phyloP scores from a whole-genome alignment of 2,888 invertebrate species.

The Gryllus longicercus region DNA sequence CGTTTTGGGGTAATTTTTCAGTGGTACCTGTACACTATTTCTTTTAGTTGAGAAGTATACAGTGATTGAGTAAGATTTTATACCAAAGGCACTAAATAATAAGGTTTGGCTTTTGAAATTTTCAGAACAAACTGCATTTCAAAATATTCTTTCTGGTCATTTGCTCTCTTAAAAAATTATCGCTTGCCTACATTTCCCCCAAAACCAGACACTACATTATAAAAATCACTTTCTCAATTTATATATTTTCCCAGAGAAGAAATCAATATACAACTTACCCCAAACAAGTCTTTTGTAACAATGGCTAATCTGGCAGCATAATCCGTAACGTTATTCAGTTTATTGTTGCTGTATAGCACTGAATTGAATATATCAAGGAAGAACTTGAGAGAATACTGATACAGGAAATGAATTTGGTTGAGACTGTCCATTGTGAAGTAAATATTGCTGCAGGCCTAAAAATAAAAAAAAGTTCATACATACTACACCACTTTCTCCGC shows the following conservation, averaged over 20 bases:
- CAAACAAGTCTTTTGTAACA: slow-evolving; percentile 90
- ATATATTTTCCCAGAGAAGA: neutral
- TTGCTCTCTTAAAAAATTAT: too few species aligned
- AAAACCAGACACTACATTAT: too few species aligned
- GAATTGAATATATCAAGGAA: slow-evolving; percentile 97
- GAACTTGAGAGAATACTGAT: slow-evolving; percentile 98
- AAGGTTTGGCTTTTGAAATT: too few species aligned
- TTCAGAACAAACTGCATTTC: too few species aligned
- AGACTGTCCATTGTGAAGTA: slow-evolving; percentile 98
- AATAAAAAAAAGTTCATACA: slow-evolving; percentile 35
- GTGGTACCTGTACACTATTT: too few species aligned
- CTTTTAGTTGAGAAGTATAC: too few species aligned
- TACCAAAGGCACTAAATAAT: too few species aligned
- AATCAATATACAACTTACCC: slow-evolving; percentile 55
- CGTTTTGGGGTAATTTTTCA: too few species aligned
- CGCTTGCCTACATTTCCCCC: too few species aligned
- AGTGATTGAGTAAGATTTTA: too few species aligned
- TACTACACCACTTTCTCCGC: neutral
- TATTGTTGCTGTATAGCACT: slow-evolving; percentile 78
- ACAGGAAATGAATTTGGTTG: slow-evolving; percentile 97
- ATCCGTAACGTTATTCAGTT: slow-evolving; percentile 76
- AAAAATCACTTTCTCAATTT: too few species aligned
- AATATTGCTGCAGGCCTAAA: slow-evolving; percentile 91
- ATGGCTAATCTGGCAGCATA: slow-evolving; percentile 78
- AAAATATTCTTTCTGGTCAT: too few species aligned